phyloP scores from a whole-genome alignment of 2,797 vertebrate genomes.

The Choloepus didactylus region DNA sequence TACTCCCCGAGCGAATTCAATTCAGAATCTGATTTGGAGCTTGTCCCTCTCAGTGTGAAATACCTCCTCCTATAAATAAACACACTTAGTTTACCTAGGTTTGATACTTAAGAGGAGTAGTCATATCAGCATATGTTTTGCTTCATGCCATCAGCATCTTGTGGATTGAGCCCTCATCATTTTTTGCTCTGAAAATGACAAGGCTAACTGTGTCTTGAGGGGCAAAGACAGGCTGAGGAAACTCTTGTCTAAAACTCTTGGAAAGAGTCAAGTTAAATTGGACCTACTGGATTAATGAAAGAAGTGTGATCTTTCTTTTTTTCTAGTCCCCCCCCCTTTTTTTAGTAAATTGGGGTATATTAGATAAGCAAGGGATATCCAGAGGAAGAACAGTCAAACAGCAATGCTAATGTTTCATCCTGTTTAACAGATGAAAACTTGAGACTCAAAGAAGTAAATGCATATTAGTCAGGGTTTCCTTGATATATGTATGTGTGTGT shows the following conservation, averaged over 20 bases:
- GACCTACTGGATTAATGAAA: background rate
- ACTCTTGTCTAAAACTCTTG: background rate
- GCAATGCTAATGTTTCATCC: background rate
- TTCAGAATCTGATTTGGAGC: background rate
- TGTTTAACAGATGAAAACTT: background rate
- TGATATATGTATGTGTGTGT: no score
- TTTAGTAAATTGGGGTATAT: background rate
- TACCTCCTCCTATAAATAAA: conserved; percentile 52
- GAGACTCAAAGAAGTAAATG: background rate
- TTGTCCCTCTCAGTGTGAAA: background rate
- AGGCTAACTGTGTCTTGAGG: background rate
- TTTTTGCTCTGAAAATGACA: background rate
- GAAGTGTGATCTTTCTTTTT: background rate
- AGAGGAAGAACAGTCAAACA: background rate
- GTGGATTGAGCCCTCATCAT: background rate
- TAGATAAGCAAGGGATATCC: background rate
- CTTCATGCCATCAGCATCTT: conserved; percentile 17
- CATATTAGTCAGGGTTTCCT: no score
- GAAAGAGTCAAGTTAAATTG: background rate
- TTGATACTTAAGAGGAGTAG: background rate
- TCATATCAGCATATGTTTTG: background rate
- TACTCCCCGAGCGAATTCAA: rapidly evolving
- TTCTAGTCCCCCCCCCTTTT: background rate
- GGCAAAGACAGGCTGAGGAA: background rate
- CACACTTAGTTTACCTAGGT: background rate